phyloP scores from a whole-genome alignment of 2,797 vertebrate genomes.

The Philypnodon macrostomus region DNA sequence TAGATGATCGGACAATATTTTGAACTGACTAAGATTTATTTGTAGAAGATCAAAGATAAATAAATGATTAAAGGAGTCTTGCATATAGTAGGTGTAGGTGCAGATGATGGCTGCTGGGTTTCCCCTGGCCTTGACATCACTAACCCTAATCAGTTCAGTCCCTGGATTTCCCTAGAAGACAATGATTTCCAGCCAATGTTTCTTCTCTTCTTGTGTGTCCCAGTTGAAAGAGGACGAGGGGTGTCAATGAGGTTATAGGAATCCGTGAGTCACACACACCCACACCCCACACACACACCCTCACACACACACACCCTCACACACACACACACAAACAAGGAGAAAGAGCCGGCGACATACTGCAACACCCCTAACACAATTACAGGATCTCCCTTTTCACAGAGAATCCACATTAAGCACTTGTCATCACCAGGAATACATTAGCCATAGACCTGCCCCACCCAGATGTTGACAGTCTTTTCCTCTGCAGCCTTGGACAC shows the following conservation, averaged over 20 bases:
- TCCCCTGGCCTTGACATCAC: constrained; percentile 1
- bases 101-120: background rate
- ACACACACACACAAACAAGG: too few relatives aligned
- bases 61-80: too few relatives aligned
- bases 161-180: constrained; percentile 10
- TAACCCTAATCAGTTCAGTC: background rate
- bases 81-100: too few relatives aligned
- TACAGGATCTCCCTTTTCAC: constrained; percentile 66
- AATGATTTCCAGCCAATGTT: constrained; percentile 16
- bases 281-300: background rate
- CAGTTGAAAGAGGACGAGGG: constrained; percentile 23
- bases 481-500: constrained; percentile 36
- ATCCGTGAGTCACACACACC: constrained; percentile 62
- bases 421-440: constrained; percentile 17
- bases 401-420: constrained; percentile 63
- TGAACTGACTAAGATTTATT: too few relatives aligned
- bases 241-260: constrained; percentile 49
- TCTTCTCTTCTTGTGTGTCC: constrained; percentile 19
- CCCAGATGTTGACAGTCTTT: constrained; percentile 46
- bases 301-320: too few relatives aligned
- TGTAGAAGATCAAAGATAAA: too few relatives aligned
- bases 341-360: constrained; percentile 26
- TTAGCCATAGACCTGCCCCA: constrained; percentile 45
- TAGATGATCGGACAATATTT: too few relatives aligned
- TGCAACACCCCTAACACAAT: constrained; percentile 49